Percentiles rank a stretch among this genome's conserved stretches.
phyloP scores from a whole-genome alignment of 2,113 vertebrate species.

The Saguinus midas region DNA sequence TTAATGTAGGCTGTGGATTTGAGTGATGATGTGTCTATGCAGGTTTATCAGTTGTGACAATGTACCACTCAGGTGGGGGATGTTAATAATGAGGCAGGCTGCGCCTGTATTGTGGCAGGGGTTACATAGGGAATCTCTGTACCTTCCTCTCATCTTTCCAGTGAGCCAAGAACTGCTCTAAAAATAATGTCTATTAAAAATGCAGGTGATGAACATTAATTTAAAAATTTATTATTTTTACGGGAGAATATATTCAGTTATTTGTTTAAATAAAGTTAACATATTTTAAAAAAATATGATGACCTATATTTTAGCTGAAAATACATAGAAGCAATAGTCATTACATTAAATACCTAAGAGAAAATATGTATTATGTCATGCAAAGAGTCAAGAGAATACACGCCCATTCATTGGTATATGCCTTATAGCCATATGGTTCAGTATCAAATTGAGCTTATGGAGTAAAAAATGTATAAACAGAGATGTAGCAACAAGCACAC shows the following conservation, averaged over 20 bases:
- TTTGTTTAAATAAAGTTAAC: background rate
- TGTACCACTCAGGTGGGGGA: background rate
- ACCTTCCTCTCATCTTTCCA: background rate
- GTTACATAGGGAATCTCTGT: background rate
- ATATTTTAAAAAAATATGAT: background rate
- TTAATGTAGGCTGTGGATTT: background rate
- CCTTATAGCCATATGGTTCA: background rate
- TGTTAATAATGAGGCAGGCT: background rate
- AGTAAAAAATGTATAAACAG: background rate
- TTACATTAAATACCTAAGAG: background rate
- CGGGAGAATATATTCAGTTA: background rate
- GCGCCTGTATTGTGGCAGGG: fast-evolving
- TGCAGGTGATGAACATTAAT: background rate
- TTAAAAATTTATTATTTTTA: background rate
- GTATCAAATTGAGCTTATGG: background rate
- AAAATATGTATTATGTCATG: background rate
- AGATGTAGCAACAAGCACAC: background rate
- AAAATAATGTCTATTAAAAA: background rate
- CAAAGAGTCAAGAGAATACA: background rate
- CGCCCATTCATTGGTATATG: background rate
- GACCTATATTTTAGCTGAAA: background rate
- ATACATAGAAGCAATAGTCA: background rate
- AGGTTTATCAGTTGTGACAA: background rate
- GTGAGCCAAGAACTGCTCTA: background rate
- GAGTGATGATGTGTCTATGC: background rate